Conservation (phyloP, 2,113 vertebrate species). For the Deroptyus accipitrinus region DNA sequence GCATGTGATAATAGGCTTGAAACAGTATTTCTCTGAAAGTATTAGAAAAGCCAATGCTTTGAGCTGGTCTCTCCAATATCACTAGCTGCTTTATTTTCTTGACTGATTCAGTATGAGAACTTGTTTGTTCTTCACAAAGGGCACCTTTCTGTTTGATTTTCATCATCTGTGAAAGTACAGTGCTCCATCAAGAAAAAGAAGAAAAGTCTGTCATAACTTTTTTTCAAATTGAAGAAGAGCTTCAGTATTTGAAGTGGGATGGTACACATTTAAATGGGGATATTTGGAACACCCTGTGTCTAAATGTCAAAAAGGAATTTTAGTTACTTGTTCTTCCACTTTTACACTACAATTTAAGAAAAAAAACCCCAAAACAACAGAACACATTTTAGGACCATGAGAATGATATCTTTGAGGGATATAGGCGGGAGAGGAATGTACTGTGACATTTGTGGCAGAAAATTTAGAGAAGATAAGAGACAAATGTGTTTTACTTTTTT, state of each 20-base stretch:
- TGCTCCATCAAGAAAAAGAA: not conserved
- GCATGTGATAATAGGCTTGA: not conserved
- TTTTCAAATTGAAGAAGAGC: not conserved
- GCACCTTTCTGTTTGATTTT: not conserved
- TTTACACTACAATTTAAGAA: not conserved
- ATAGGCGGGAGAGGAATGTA: not conserved
- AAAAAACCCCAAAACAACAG: not conserved
- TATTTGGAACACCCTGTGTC: not conserved
- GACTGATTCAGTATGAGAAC: not conserved
- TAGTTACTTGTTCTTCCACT: not conserved
- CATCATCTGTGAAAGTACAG: not conserved
- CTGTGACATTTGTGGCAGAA: not conserved
- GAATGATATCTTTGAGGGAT: not conserved
- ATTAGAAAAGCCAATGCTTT: not conserved
- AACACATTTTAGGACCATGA: not conserved
- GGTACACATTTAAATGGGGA: not conserved
- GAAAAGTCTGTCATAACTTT: not conserved
- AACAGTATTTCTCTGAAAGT: not conserved
- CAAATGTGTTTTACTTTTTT: not conserved
- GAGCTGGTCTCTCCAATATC: not conserved
- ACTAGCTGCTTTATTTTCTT: not conserved
- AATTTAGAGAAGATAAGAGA: not conserved
- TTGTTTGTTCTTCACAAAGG: not conserved
- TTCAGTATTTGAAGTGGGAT: not conserved
- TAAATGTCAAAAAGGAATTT: not conserved